Evolutionary conservation across 2,888 invertebrate genomes (phyloP), one percentile per base, ranked within the genome.

Genomic region (Nasonia oneida): DNA sequence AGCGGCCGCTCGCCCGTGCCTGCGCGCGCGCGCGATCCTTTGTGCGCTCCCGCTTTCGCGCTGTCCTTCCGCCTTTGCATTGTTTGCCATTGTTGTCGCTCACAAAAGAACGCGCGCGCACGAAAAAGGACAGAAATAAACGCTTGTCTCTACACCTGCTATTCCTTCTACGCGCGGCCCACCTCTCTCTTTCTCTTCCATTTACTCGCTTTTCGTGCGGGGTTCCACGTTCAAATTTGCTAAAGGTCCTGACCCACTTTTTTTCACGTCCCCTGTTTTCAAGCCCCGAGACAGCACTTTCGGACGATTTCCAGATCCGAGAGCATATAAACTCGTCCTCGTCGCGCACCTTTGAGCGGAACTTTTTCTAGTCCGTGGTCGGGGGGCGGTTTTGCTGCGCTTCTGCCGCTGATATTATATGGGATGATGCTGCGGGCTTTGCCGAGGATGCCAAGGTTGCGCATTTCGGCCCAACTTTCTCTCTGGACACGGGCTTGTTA

Each of bases 11-110:
- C 33, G 29, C 29, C 1, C 29, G 29, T 29, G 29, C 29, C 29
- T 29, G 29, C 29, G 64, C 64, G 64, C 6, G 33, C 6, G 33
- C 8, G 15, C 70, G 84, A 70, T 37, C 85, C 76, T 86, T 87
- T 75, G 85, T 84, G 70, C 18, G 6, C 33, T 29, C 29, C 8
- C 79, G 8, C 61, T 10, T 78, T 57, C 53, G 64, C 47, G 33
- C 70, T 53, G 57, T 73, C 70, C 81, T 81, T 81, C 57, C 81
- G 57, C 50, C 37, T 50, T 42, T 80, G 86, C 84, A 87, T 89
- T 89, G 87, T 88, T 89, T 86, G 50, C 81, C 85, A 84, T 86
- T 86, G 88, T 84, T 84, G 81, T 53, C 37, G 73, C n/a, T 64
- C 83, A 83, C 87, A 87, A 87, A 88, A 86, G 87, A 61, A 42